Conservation (phyloP, 2,113 vertebrate species). For the Pterocles orientalis region DNA sequence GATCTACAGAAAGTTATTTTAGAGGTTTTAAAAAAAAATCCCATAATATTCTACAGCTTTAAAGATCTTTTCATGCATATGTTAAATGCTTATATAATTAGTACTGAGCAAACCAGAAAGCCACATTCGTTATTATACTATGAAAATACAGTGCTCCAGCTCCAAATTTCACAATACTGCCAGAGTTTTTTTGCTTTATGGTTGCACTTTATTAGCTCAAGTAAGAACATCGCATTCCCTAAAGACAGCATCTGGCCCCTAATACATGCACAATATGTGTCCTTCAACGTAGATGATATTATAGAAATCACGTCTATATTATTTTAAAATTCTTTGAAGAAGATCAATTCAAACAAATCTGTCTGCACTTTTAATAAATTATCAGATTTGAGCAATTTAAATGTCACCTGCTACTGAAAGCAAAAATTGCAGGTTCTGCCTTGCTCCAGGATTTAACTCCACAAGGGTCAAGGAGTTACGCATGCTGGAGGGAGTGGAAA, state of each 20-base stretch:
- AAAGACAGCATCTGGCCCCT: conserved; percentile 79
- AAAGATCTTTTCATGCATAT: conserved; percentile 79
- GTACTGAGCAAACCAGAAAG: conserved; percentile 81
- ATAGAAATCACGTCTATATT: background rate
- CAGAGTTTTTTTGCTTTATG: conserved; percentile 47
- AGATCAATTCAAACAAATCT: conserved; percentile 53
- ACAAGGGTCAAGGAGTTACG: background rate
- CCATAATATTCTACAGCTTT: conserved; percentile 65
- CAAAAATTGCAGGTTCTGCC: conserved; percentile 5
- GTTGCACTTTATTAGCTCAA: conserved; percentile 53
- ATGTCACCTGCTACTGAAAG: conserved; percentile 47
- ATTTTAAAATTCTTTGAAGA: background rate
- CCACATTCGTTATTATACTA: conserved; percentile 74
- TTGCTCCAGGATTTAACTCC: conserved; percentile 71
- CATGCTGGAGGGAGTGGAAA: conserved; percentile 58
- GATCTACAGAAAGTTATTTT: conserved; percentile 69
- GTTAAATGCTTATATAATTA: conserved; percentile 80
- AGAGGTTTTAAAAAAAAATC: conserved; percentile 40
- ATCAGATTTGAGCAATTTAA: conserved; percentile 7
- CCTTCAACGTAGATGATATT: background rate
- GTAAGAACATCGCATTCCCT: conserved; percentile 70
- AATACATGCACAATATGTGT: conserved; percentile 22
- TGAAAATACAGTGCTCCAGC: conserved; percentile 82
- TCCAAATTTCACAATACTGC: conserved; percentile 53
- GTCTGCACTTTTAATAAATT: conserved; percentile 35